A percentile compares a stretch with the other conserved stretches of the same genome.
Conservation (phyloP, 2,113 vertebrate genomes). For the Fregata magnificens region DNA sequence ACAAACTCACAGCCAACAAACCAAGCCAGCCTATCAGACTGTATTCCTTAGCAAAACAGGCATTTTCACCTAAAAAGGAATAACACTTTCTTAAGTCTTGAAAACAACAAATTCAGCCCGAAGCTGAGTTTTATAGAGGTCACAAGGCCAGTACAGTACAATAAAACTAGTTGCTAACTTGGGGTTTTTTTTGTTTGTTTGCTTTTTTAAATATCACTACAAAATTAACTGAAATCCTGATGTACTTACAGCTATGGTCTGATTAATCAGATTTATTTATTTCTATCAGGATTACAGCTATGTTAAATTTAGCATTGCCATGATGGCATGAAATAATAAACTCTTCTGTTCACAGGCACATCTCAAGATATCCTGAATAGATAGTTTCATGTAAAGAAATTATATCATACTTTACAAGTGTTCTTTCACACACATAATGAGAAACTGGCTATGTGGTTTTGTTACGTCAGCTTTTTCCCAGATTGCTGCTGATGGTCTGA, state of each 20-base stretch:
- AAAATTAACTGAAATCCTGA: background rate
- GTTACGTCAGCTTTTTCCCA: background rate
- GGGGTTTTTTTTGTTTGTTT: background rate
- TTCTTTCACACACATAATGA: background rate
- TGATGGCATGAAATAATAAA: background rate
- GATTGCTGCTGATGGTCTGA: background rate
- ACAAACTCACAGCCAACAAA: background rate
- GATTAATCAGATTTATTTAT: background rate
- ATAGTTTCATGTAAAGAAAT: background rate
- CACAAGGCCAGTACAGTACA: background rate
- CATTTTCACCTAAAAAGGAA: background rate
- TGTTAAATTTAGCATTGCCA: background rate
- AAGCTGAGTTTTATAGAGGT: background rate
- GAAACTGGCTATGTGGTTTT: background rate
- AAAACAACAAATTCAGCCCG: background rate
- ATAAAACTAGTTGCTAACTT: background rate
- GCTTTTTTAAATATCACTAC: background rate
- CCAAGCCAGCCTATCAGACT: background rate
- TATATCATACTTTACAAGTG: background rate
- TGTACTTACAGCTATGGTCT: background rate
- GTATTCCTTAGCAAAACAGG: background rate
- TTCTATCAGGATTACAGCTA: background rate
- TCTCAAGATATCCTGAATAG: background rate
- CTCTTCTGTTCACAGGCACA: background rate
- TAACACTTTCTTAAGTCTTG: background rate